Conservation (phyloP, 2,888 invertebrate genomes). For the Perithous albicinctus region DNA sequence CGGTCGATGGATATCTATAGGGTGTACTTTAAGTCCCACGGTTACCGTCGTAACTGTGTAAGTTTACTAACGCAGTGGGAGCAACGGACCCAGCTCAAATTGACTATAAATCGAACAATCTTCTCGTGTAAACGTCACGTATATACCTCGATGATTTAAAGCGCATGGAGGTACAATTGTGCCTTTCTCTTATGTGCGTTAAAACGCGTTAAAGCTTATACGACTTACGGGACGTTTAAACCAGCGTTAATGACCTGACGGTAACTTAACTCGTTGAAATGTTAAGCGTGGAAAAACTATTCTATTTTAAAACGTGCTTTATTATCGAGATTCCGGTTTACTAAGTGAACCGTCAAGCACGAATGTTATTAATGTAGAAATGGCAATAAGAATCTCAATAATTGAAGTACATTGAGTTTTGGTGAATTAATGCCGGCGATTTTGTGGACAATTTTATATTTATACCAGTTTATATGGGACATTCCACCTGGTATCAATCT, state of each 20-base stretch:
- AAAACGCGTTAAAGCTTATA: background rate
- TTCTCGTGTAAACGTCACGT: constrained; percentile 53
- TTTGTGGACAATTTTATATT: no score
- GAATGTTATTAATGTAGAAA: no score
- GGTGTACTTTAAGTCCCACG: constrained; percentile 34
- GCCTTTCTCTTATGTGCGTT: background rate
- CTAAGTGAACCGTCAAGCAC: no score
- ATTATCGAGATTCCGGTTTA: no score
- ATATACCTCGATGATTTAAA: constrained; percentile 49
- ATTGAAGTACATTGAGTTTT: no score
- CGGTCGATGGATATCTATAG: constrained; percentile 60
- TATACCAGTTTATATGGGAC: no score
- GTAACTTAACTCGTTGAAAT: background rate
- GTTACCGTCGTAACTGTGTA: constrained; percentile 48
- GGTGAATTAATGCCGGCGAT: no score
- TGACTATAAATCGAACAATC: constrained; percentile 62
- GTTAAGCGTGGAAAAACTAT: no score
- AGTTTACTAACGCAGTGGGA: constrained; percentile 38
- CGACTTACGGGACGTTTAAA: constrained; percentile 17
- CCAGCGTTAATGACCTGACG: constrained; percentile 29
- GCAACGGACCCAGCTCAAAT: constrained; percentile 26
- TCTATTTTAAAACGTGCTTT: no score
- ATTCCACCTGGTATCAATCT: no score
- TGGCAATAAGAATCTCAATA: no score
- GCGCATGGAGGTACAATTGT: constrained; percentile 30